Base-by-base conservation (phyloP, 2,888 invertebrate species). In the Pediacus dermestoides region DNA sequence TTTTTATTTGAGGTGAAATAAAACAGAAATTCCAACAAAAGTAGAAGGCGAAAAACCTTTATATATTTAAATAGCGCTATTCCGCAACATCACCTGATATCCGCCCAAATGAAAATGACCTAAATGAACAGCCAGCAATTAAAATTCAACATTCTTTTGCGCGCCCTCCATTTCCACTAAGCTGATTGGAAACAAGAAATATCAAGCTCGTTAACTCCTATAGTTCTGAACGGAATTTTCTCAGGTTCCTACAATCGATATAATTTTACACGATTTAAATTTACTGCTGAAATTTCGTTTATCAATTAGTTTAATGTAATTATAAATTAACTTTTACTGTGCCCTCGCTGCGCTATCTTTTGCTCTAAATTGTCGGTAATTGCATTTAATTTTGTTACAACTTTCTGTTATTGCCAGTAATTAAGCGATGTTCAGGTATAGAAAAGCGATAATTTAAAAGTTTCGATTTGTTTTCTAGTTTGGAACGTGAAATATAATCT, bases 101-200 rank as follows among this genome's bases (percentile, higher is more conserved):
- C n/a, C n/a, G n/a, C n/a, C n/a, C n/a, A n/a, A n/a, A n/a, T n/a
- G n/a, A n/a, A n/a, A n/a, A n/a, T n/a, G n/a, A n/a, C n/a, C n/a
- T n/a, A n/a, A n/a, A n/a, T n/a, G n/a, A n/a, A n/a, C n/a, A n/a
- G n/a, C n/a, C n/a, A n/a, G 34, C 45, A 48, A 48, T 48, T 48
- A 43, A 43, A 43, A 48, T 41, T 44, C 44, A 30, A 44, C 41
- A 42, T 39, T 46, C 40, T 35, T 42, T 32, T 35, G 41, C 36
- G 21, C 44, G 14, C 34, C 11, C 27, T 30, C 28, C 33, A 10
- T 25, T 13, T 31, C 22, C 50, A 50, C 50, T 52, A 50, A 55
- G 51, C 51, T 56, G 57, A 57, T 56, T 57, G 53, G 55, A 53
- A 55, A 50, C 49, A 48, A 52, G 51, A 54, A 57, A 52, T 52